These are phyloP conservation scores for Poeciliopsis turrubarensis DNA, from an alignment of 2,113 vertebrate genomes.

Conservation along the genomic window DNA sequence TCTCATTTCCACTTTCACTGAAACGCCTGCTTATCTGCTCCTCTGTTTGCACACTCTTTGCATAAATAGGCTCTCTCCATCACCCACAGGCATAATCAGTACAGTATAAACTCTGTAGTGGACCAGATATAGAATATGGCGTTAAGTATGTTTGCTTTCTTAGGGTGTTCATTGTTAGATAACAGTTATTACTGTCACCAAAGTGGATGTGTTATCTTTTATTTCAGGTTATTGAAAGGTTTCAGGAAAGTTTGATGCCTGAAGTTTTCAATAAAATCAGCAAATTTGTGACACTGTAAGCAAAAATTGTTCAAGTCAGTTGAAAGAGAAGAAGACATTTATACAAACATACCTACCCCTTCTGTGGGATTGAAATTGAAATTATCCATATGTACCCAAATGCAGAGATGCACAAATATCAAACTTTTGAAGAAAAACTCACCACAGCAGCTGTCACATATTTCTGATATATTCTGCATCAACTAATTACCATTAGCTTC, in stretches of 20 bases:
- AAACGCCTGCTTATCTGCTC: slow-evolving; percentile 54
- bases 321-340: no score
- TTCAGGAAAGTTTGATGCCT: slow-evolving; percentile 47
- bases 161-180: slow-evolving; percentile 60
- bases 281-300: not conserved
- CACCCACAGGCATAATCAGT: slow-evolving; percentile 36
- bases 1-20: slow-evolving; percentile 49
- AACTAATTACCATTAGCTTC: no score
- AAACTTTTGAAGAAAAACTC: no score
- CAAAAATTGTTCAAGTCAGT: no score
- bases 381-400: no score
- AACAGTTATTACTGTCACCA: slow-evolving; percentile 59
- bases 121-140: slow-evolving; percentile 59
- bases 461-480: no score
- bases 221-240: slow-evolving; percentile 60
- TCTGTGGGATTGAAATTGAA: no score
- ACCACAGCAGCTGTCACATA: no score
- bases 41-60: slow-evolving; percentile 64
- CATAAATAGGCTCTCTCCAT: slow-evolving; percentile 40
- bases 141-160: slow-evolving; percentile 69
- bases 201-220: slow-evolving; percentile 56
- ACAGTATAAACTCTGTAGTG: slow-evolving; percentile 49
- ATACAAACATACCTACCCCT: no score
- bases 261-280: slow-evolving; percentile 15
- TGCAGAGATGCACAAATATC: no score